Base-by-base conservation (phyloP, 2,797 vertebrate species). In the Anguilla pacifica region DNA sequence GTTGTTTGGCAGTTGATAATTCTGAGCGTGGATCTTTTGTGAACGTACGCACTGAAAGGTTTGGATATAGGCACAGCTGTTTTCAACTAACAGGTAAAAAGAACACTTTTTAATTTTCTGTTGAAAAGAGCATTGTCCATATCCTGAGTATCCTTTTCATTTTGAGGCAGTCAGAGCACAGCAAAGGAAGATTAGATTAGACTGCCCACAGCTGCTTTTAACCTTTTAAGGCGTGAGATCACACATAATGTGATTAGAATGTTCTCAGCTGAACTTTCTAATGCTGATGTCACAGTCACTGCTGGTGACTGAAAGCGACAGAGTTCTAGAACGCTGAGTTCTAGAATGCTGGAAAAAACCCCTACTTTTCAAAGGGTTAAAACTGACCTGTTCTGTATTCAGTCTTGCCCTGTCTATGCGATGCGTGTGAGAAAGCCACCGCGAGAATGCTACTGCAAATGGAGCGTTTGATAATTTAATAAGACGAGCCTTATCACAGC, bases 381-480 rank as follows among this genome's bases (percentile, higher is more conserved):
- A 82, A 82, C 43, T 46, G 28, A 35, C 25, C 77, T 81, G 39
- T 46, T 46, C 77, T 46, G 39, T 81, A 46, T 81, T 81, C 39
- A 81, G 4, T 11, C 72, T 10, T 46, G 9, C 2, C 9, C 15
- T 1, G 11, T 39, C 28, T 10, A 22, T 81, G 43, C 46, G 25
- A 7, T 2, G 46, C 22, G n/a, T 13, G 25, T 49, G 28, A 49
- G 43, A 51, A 25, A 7, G 19, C 19, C 79, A 82, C 43, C n/a
- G 10, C 1, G 43, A 28, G 22, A 81, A 49, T 19, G 13, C 22
- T 10, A 46, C 6, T 22, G 77, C 17, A 46, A 49, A 81, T 81
- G 77, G 7, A 81, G 77, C 51, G 79, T 49, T 51, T 49, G 79
- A n/a, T 82, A 51, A 82, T 79, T 46, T 79, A 79, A 39, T n/a